These are phyloP conservation scores for Momotus momota DNA, from an alignment of 2,797 vertebrate genomes.

Conservation along the genomic window DNA sequence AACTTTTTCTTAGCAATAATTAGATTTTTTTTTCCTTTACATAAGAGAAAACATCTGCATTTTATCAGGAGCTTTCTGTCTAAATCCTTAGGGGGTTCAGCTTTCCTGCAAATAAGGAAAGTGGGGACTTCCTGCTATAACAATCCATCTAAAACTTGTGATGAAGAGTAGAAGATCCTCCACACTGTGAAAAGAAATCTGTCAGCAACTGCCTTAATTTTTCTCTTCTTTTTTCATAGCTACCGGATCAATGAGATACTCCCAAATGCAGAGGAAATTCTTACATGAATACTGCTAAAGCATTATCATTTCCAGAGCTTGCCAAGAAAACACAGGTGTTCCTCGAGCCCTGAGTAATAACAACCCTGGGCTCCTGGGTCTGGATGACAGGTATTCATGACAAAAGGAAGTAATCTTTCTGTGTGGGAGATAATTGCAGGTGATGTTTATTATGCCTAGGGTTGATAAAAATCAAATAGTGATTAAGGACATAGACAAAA, in stretches of 20 bases:
- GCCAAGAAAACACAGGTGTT: constrained; percentile 40
- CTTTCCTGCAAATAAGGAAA: not conserved
- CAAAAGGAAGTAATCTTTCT: constrained; percentile 30
- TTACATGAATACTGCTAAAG: not conserved
- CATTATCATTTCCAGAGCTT: not conserved
- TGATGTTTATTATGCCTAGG: constrained; percentile 12
- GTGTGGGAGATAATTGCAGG: constrained; percentile 30
- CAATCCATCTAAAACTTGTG: not conserved
- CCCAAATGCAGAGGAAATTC: not conserved
- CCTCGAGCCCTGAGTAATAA: not conserved
- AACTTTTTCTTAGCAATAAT: not conserved
- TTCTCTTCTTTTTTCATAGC: not conserved
- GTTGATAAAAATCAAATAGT: constrained; percentile 46
- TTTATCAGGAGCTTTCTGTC: not conserved
- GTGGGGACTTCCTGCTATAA: not conserved
- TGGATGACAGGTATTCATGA: constrained; percentile 22
- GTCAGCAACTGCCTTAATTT: not conserved
- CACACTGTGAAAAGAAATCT: not conserved
- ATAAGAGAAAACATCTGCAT: not conserved
- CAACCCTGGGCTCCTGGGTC: not conserved
- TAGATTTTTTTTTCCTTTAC: not conserved
- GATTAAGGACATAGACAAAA: constrained; percentile 30
- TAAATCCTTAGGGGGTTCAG: not conserved
- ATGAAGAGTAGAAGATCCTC: not conserved
- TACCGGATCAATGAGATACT: not conserved